Evolutionary conservation across 2,113 vertebrate species (phyloP), one percentile per base, ranked within the genome.

Genomic region (Xenopus borealis): DNA sequence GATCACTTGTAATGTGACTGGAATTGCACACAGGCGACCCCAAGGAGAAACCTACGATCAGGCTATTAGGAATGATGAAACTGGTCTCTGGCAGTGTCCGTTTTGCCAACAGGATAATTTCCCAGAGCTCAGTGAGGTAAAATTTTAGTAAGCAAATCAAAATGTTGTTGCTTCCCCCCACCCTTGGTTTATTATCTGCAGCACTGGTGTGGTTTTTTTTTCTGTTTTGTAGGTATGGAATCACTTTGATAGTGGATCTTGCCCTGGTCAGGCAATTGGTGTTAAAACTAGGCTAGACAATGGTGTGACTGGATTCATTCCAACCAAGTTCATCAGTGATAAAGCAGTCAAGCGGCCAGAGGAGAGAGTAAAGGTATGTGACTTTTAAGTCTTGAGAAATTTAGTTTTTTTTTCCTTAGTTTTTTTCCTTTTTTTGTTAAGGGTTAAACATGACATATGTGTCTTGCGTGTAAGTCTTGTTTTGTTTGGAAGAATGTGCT

Each of bases 61-160:
- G 84, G 97, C 97, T 0, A 99, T 99, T 78, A 86, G 97, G 52
- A 99, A 98, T 0, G 97, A 99, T 3, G 86, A 95, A 61, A 97
- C 96, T 0, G 97, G 97, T 0, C 90, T 99, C 13, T 99, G 97
- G 97, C 97, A 99, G 79, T 99, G 97, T 84, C 97, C 97, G 58
- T 99, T 99, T 87, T 99, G 97, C 72, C 97, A 98, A 78, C 97
- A 99, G 83, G 97, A 99, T 86, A 98, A 98, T 82, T 99, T 99
- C 58, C 97, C 97, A 30, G 97, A 98, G 78, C 95, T 99, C 62
- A 98, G 97, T 0, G 97, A 99, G 96, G 97, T 98, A 71, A 55
- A 61, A 6, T 16, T 17, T 27, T 27, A 27, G 23, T 40, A 13
- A 7, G 44, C 14, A 64, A 16, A 40, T 40, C 5, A 9, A 18